Percentiles rank a stretch among this genome's conserved stretches.
phyloP scores from a whole-genome alignment of 2,888 invertebrate species.

The Cephus runcator region DNA sequence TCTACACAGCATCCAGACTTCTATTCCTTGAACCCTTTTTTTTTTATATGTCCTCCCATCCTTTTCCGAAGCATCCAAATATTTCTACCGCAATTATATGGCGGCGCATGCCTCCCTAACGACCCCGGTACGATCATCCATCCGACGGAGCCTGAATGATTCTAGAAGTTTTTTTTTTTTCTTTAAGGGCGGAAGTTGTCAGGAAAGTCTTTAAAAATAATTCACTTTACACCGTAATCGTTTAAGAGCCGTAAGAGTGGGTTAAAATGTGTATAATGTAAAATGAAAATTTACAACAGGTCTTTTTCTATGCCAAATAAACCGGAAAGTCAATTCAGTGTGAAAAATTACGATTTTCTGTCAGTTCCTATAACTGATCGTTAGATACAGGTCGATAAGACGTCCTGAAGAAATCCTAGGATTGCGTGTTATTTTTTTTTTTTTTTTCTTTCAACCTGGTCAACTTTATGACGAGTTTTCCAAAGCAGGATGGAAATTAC shows the following conservation, averaged over 20 bases:
- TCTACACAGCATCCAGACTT: not conserved
- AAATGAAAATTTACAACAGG: not conserved
- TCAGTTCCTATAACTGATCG: not conserved
- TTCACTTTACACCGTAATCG: not conserved
- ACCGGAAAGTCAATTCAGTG: not conserved
- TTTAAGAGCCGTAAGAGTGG: not conserved
- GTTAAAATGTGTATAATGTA: not conserved
- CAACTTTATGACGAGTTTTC: not conserved
- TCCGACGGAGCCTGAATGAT: not conserved
- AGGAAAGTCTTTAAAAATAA: not conserved
- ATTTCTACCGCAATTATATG: constrained; percentile 35
- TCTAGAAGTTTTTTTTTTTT: not conserved
- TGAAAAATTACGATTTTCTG: not conserved
- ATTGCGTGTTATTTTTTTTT: not conserved
- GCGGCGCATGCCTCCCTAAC: constrained; percentile 34
- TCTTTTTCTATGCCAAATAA: not conserved
- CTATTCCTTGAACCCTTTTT: not conserved
- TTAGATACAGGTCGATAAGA: not conserved
- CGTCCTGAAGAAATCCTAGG: not conserved
- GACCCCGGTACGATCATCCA: constrained; percentile 11
- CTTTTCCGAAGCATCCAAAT: constrained; percentile 3
- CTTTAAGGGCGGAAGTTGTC: not conserved
- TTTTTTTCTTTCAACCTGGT: not conserved
- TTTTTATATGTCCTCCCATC: constrained; percentile 3
- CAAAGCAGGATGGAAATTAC: not conserved